Conservation (phyloP, 2,888 invertebrate genomes). For the Hirudinaria manillensis region DNA sequence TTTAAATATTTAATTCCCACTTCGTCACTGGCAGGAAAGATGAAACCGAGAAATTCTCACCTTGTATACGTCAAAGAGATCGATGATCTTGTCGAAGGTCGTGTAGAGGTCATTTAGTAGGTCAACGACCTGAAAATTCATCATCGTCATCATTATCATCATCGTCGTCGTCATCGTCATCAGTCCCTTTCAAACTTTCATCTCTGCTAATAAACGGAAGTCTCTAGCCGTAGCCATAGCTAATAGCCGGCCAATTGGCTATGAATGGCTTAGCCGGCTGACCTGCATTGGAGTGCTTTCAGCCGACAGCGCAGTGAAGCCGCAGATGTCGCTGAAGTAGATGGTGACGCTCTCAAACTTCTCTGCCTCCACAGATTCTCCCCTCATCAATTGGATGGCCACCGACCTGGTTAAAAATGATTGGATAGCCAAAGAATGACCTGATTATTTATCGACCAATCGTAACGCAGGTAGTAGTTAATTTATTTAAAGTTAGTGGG, state of each 20-base stretch:
- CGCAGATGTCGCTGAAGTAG: conserved; percentile 60
- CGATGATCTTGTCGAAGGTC: conserved; percentile 91
- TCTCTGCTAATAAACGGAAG: too few relatives aligned
- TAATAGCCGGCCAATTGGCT: neutral
- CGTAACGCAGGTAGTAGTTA: too few relatives aligned
- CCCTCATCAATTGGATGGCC: conserved; percentile 54
- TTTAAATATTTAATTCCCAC: too few relatives aligned
- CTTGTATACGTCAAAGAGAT: conserved; percentile 80
- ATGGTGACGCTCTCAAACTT: conserved; percentile 57
- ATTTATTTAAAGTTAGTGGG: too few relatives aligned
- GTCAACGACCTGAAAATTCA: conserved; percentile 69
- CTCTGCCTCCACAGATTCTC: conserved; percentile 57
- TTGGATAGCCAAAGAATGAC: neutral
- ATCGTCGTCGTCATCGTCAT: neutral
- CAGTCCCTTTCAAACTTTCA: too few relatives aligned
- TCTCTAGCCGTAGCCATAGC: too few relatives aligned
- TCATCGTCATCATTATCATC: neutral
- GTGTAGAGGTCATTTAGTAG: conserved; percentile 95
- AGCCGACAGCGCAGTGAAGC: conserved; percentile 58
- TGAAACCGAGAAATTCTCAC: conserved; percentile 52
- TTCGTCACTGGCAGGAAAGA: too few relatives aligned
- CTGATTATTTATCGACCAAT: neutral
- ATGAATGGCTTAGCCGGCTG: neutral
- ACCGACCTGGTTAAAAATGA: conserved; percentile 35
- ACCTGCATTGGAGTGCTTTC: conserved; percentile 43